phyloP scores from a whole-genome alignment of 2,113 vertebrate genomes.

The Azemiops feae region DNA sequence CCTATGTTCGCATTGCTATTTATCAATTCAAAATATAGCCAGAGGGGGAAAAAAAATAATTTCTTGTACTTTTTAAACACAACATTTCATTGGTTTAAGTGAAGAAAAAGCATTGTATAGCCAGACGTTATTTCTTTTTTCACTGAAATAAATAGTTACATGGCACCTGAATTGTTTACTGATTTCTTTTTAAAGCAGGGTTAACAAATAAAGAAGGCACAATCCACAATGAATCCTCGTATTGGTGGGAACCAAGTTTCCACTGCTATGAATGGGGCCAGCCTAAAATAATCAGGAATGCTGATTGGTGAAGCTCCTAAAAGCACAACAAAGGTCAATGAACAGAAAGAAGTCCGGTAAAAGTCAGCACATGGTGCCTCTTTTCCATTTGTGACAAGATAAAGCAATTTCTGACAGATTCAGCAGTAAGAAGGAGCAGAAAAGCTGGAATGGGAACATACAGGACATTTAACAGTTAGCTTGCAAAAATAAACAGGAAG shows the following conservation, averaged over 20 bases:
- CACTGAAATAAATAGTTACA: background rate
- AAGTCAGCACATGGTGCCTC: constrained; percentile 29
- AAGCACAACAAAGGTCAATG: constrained; percentile 39
- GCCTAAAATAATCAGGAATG: constrained; percentile 22
- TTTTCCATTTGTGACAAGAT: constrained; percentile 43
- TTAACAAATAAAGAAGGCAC: constrained; percentile 19
- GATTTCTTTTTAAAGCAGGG: background rate
- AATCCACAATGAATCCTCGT: fast-evolving
- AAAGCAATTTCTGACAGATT: background rate
- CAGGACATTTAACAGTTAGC: background rate
- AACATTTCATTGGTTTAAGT: background rate
- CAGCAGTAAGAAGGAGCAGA: constrained; percentile 4
- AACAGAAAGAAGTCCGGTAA: constrained; percentile 31
- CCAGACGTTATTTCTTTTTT: background rate
- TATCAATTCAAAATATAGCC: too few relatives aligned
- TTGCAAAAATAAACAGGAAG: background rate
- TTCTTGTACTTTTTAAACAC: background rate
- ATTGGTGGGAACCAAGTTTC: constrained; percentile 26
- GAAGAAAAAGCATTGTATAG: background rate
- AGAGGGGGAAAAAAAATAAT: background rate
- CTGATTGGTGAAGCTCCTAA: constrained; percentile 46
- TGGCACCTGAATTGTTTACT: background rate
- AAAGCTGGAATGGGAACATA: background rate
- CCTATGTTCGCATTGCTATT: background rate
- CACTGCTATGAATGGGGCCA: background rate